Evolutionary conservation across 2,113 vertebrate genomes (phyloP).

Genomic region (Callaeas wilsoni): DNA sequence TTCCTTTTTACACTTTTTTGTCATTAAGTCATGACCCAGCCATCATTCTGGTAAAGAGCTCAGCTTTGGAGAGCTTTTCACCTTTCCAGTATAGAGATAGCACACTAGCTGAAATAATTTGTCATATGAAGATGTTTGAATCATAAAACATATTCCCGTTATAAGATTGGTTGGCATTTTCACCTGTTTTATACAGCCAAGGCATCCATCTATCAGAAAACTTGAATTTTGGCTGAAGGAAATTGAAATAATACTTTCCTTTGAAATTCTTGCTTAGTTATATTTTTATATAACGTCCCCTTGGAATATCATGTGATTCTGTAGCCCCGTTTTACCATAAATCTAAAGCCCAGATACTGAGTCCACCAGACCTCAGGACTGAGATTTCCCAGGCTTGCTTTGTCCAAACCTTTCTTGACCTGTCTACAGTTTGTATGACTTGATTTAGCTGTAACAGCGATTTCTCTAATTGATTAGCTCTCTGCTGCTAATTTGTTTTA

Average conservation of each 20-base stretch:
- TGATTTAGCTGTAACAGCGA: background rate
- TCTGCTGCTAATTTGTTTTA: background rate
- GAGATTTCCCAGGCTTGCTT: background rate
- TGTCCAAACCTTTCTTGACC: background rate
- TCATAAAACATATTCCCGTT: background rate
- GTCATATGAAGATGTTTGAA: background rate
- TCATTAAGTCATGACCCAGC: background rate
- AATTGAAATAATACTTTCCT: background rate
- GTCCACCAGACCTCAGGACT: background rate
- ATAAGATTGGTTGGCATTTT: background rate
- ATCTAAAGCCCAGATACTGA: too few species aligned
- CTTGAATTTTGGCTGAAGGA: background rate
- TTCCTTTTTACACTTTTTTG: background rate
- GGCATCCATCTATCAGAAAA: background rate
- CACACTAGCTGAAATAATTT: background rate
- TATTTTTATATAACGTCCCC: rapidly evolving
- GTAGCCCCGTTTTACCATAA: background rate
- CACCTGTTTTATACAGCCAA: background rate
- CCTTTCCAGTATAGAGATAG: background rate
- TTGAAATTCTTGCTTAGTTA: background rate
- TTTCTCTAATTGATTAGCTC: background rate
- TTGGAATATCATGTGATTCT: background rate
- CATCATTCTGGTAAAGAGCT: background rate
- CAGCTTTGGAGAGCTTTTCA: background rate
- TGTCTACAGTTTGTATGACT: background rate